A percentile compares a stretch with the other conserved stretches of the same genome.
phyloP scores from a whole-genome alignment of 2,113 vertebrate species.

The Callipepla californica region DNA sequence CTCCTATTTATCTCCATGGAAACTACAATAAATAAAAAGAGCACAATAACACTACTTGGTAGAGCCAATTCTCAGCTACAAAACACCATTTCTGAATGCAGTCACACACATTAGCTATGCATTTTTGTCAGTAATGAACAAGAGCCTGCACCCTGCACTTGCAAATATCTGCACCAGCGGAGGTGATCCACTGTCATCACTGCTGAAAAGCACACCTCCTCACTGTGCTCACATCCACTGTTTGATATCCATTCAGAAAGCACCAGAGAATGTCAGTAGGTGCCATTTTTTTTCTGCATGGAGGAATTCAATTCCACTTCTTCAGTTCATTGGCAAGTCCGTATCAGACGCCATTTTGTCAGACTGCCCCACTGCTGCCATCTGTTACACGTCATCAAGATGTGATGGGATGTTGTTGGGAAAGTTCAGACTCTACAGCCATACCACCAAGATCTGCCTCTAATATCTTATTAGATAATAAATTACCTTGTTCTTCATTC shows the following conservation, averaged over 20 bases:
- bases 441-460: not conserved
- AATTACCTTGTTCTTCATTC: not conserved
- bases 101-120: not conserved
- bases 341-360: not conserved
- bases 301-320: not conserved
- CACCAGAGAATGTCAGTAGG: not conserved
- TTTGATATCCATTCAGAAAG: not conserved
- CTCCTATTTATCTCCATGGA: not conserved
- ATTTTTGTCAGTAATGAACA: not conserved
- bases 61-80: not conserved
- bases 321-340: not conserved
- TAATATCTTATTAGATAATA: not conserved
- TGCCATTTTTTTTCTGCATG: not conserved
- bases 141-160: not conserved
- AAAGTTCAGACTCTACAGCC: not conserved
- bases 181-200: not conserved
- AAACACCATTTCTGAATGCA: not conserved
- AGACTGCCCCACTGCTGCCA: not conserved
- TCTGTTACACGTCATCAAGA: not conserved
- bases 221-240: not conserved
- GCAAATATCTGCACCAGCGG: not conserved
- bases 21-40: not conserved
- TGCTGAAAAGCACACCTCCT: not conserved
- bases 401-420: not conserved
- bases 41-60: not conserved